Evolutionary conservation across 2,113 vertebrate genomes (phyloP).

Genomic region (Crocuta crocuta): DNA sequence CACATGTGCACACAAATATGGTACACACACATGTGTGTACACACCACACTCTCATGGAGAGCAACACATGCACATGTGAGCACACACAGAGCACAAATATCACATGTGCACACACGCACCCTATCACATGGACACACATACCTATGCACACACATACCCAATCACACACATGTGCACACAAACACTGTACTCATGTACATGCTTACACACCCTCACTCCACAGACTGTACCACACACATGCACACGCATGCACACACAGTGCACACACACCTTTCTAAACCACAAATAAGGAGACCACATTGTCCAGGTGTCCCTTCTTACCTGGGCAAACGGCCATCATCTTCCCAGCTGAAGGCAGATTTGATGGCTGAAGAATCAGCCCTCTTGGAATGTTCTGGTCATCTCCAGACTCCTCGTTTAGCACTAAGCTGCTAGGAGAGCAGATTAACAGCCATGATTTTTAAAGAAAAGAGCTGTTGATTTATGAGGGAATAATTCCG

Average conservation of each 20-base stretch:
- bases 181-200: neutral
- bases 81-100: too few relatives aligned
- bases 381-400: rapidly evolving
- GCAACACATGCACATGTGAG: too few relatives aligned
- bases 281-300: rapidly evolving
- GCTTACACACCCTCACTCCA: too few relatives aligned
- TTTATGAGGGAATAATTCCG: rapidly evolving
- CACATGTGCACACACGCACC: too few relatives aligned
- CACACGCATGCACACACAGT: neutral
- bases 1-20: too few relatives aligned
- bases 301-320: rapidly evolving
- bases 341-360: rapidly evolving
- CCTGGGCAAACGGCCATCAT: rapidly evolving
- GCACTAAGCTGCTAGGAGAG: rapidly evolving
- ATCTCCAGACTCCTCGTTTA: rapidly evolving
- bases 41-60: too few relatives aligned
- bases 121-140: too few relatives aligned
- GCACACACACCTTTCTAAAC: rapidly evolving
- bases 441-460: rapidly evolving
- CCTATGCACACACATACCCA: neutral
- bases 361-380: rapidly evolving
- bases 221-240: neutral
- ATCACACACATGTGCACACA: too few relatives aligned
- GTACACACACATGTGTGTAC: too few relatives aligned
- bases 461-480: neutral